phyloP scores from a whole-genome alignment of 2,113 vertebrate species.

The Oreochromis spilurus region DNA sequence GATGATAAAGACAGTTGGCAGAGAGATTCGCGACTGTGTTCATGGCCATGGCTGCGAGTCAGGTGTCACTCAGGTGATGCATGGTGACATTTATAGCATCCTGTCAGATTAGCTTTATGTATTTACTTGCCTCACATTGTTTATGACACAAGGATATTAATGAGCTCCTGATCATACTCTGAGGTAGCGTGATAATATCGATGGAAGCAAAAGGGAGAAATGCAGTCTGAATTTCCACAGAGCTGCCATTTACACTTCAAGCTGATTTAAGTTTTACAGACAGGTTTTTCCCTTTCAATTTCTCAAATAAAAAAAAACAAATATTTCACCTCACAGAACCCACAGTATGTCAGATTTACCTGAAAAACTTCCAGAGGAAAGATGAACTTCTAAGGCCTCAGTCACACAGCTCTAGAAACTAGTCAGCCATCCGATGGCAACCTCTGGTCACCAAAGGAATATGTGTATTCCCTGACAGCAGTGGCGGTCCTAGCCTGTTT shows the following conservation, averaged over 20 bases:
- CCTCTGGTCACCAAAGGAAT: neutral
- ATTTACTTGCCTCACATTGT: neutral
- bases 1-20: neutral
- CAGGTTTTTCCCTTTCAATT: neutral
- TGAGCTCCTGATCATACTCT: neutral
- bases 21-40: neutral
- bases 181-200: neutral
- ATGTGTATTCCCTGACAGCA: neutral
- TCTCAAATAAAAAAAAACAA: neutral
- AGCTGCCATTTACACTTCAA: neutral
- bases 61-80: conserved; percentile 37
- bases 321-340: neutral
- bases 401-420: neutral
- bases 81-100: neutral
- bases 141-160: neutral
- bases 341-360: neutral
- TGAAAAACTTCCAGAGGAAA: neutral
- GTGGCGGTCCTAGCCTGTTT: too few relatives aligned
- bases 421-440: neutral
- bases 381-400: neutral
- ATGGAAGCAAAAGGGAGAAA: neutral
- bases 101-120: neutral
- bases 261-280: neutral
- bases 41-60: neutral
- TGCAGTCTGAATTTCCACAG: neutral